phyloP scores from a whole-genome alignment of 2,888 invertebrate genomes.

The Odontothrips loti region DNA sequence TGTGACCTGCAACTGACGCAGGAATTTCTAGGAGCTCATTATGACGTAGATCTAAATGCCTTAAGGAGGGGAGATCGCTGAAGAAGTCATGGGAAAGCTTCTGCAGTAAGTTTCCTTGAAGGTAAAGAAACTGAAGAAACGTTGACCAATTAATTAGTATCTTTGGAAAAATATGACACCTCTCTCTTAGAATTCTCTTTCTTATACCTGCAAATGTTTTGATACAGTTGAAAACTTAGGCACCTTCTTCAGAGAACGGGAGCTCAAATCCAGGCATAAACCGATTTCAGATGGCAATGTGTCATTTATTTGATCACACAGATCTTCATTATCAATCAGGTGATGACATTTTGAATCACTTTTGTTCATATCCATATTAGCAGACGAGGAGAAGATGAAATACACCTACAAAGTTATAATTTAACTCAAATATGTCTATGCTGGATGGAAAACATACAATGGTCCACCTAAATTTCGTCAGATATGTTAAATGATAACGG shows the following conservation, averaged over 20 bases:
- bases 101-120: background rate
- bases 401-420: too few relatives aligned
- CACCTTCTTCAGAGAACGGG: background rate
- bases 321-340: background rate
- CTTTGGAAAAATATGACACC: background rate
- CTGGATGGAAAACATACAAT: too few relatives aligned
- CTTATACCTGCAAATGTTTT: background rate
- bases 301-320: background rate
- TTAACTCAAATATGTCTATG: too few relatives aligned
- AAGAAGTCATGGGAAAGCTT: background rate
- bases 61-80: background rate
- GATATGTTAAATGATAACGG: too few relatives aligned
- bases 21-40: background rate
- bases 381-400: too few relatives aligned
- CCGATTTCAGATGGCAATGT: background rate
- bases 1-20: background rate
- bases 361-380: too few relatives aligned
- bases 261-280: background rate
- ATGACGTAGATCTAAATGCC: conserved; percentile 1
- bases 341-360: too few relatives aligned
- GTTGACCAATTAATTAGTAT: background rate
- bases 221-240: too few relatives aligned
- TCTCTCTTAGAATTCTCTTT: background rate
- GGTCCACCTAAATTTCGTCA: too few relatives aligned
- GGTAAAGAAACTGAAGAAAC: background rate